Percentiles rank a stretch among this genome's conserved stretches.
phyloP scores from a whole-genome alignment of 2,113 vertebrate species.

The Osmerus eperlanus region DNA sequence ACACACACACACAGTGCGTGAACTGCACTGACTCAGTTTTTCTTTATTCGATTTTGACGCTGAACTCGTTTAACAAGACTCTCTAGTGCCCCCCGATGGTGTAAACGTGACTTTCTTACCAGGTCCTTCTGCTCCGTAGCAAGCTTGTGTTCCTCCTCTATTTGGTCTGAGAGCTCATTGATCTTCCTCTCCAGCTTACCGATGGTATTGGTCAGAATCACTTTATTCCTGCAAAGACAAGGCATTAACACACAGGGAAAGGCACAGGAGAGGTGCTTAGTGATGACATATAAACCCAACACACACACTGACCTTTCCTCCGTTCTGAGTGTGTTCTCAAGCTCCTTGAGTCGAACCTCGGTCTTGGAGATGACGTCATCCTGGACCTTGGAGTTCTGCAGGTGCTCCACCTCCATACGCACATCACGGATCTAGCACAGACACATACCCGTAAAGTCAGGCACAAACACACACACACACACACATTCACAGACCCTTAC shows the following conservation, averaged over 20 bases:
- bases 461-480: slow-evolving; percentile 7
- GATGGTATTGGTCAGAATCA: slow-evolving; percentile 59
- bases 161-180: slow-evolving; percentile 69
- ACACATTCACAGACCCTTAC: not conserved
- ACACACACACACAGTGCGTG: too few relatives aligned
- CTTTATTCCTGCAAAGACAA: slow-evolving; percentile 60
- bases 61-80: not conserved
- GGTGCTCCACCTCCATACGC: slow-evolving; percentile 65
- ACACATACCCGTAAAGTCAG: not conserved
- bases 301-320: slow-evolving; percentile 67
- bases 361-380: slow-evolving; percentile 68
- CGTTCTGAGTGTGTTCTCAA: slow-evolving; percentile 65
- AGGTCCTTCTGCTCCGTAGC: slow-evolving; percentile 71
- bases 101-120: slow-evolving; percentile 42
- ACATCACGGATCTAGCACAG: slow-evolving; percentile 64
- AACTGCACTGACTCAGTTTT: too few relatives aligned
- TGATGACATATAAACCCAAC: too few relatives aligned
- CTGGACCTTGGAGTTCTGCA: slow-evolving; percentile 66
- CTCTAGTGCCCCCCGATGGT: slow-evolving; percentile 18
- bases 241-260: not conserved
- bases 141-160: slow-evolving; percentile 73
- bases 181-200: slow-evolving; percentile 74
- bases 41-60: too few relatives aligned
- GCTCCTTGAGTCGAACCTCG: slow-evolving; percentile 67
- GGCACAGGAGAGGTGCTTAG: too few relatives aligned